phyloP scores from a whole-genome alignment of 35 echinoderm and acorn worm species.

The Heliocidaris erythrogramma region DNA sequence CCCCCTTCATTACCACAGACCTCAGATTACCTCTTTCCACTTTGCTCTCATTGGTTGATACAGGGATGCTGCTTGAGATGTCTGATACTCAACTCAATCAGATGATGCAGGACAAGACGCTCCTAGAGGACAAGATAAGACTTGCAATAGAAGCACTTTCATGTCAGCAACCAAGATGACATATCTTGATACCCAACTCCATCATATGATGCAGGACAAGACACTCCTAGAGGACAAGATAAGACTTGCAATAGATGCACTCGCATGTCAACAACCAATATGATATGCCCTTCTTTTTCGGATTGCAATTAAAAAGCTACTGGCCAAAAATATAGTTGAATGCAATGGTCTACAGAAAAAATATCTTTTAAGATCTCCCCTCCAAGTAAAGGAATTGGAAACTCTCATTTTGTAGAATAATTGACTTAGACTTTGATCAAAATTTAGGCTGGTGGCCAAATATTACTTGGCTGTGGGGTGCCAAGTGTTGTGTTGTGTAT shows the following conservation, averaged over 20 bases:
- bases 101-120: background rate
- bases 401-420: too few species aligned
- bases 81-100: background rate
- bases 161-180: background rate
- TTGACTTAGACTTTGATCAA: too few species aligned
- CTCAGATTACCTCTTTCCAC: background rate
- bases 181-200: background rate
- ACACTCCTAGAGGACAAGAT: background rate
- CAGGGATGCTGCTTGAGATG: slow-evolving; percentile 34
- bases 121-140: background rate
- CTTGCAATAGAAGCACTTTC: slow-evolving; percentile 4
- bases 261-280: background rate
- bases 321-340: too few species aligned
- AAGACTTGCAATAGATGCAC: background rate
- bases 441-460: too few species aligned
- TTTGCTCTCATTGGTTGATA: background rate
- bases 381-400: too few species aligned
- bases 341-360: too few species aligned
- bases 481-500: too few species aligned
- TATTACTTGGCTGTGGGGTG: too few species aligned
- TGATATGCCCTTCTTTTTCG: background rate
- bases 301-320: too few species aligned
- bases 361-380: too few species aligned
- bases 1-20: too few species aligned
- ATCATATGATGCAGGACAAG: background rate